Base-by-base conservation (phyloP, 2,113 vertebrate genomes). In the Brachyhypopomus occidentalis region DNA sequence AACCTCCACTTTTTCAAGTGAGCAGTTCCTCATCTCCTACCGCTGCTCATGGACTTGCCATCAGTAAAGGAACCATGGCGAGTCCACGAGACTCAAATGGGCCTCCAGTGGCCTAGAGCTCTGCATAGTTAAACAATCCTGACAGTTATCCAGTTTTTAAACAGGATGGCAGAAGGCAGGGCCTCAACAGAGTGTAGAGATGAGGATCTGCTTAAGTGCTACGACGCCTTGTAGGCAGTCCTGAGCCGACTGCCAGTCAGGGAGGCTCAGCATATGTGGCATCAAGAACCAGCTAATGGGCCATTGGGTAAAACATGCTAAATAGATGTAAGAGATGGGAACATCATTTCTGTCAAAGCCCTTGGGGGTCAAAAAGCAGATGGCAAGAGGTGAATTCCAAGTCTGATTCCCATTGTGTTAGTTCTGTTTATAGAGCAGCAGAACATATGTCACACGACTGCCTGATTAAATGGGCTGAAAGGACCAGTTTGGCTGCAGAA, bases 81-180 rank as follows among this genome's bases (percentile, higher is more conserved):
- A 38, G 36, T 38, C 36, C 36, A 38, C 6, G 36, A 38, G 36
- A 38, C 36, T 38, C 36, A 38, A 38, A 38, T 38, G 36, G 74
- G 48, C 45, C 83, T 88, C 88, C 83, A 75, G 77, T 84, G 84
- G 86, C 85, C 80, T 78, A 84, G 84, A 85, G 88, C 84, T 45
- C 75, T 80, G 86, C 60, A 83, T n/a, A n/a, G 82, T 83, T 90
- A 22, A 83, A 88, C 85, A 89, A 87, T 89, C 89, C 85, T n/a
- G n/a, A n/a, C n/a, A n/a, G n/a, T n/a, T 89, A 92, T 92, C 90
- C 90, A 85, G 86, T 87, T 86, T 89, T 89, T 90, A 90, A 91
- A 86, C 70, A 71, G 72, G 80, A 41, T 41, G 41, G 25, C 72
- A 75, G 45, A 71, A 73, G 83, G 87, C 64, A 75, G 72, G 72